Conservation (phyloP, 2,113 vertebrate species). For the Corynorhinus townsendii region DNA sequence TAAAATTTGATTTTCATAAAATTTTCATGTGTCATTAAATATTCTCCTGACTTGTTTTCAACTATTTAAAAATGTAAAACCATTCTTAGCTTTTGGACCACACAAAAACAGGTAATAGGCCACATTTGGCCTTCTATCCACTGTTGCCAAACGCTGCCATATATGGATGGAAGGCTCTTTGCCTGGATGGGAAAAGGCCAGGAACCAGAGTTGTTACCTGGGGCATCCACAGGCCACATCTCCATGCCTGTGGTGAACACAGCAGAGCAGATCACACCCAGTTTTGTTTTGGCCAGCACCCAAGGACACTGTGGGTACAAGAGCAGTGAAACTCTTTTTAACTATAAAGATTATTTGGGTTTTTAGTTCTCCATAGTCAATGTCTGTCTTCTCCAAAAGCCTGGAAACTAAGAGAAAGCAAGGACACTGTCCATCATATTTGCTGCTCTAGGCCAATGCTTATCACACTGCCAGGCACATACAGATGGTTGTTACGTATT, state of each 20-base stretch:
- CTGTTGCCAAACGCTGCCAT: not conserved
- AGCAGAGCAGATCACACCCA: conserved; percentile 7
- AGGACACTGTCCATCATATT: not conserved
- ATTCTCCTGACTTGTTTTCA: not conserved
- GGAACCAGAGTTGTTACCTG: not conserved
- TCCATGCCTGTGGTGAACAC: not conserved
- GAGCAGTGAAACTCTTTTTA: not conserved
- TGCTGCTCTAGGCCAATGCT: not conserved
- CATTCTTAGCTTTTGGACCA: not conserved
- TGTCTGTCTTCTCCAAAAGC: not conserved
- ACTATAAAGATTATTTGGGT: not conserved
- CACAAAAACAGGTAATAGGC: not conserved
- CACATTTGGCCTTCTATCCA: not conserved
- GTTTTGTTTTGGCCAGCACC: conserved; percentile 11
- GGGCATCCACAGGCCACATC: not conserved
- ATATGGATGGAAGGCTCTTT: not conserved
- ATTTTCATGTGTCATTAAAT: not conserved
- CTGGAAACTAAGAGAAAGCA: not conserved
- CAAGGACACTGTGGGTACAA: not conserved
- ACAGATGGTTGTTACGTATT: not conserved
- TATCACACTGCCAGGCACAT: too few species aligned
- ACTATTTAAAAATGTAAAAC: not conserved
- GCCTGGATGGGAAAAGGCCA: not conserved
- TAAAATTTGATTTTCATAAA: not conserved
- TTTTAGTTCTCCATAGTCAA: not conserved